Percentiles rank a stretch among this genome's conserved stretches.
phyloP scores from a whole-genome alignment of 2,113 vertebrate genomes.

The Cyanoliseus patagonus region DNA sequence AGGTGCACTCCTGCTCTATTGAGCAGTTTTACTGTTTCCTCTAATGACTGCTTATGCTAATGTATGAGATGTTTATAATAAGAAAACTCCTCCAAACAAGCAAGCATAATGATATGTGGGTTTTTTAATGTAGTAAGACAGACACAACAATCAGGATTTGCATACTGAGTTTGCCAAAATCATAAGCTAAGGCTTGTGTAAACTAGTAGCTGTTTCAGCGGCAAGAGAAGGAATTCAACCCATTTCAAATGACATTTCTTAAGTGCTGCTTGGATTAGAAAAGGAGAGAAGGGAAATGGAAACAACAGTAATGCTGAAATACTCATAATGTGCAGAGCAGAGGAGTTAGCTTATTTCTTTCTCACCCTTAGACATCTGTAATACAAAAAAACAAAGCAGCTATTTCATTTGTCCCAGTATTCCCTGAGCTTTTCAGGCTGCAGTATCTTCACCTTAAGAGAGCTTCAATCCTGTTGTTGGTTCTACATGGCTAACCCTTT shows the following conservation, averaged over 20 bases:
- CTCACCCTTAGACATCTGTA: background rate
- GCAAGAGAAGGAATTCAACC: background rate
- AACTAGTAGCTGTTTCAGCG: background rate
- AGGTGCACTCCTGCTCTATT: background rate
- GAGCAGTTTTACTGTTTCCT: background rate
- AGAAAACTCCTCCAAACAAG: background rate
- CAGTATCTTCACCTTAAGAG: background rate
- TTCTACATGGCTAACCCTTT: background rate
- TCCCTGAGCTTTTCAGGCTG: background rate
- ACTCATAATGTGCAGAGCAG: background rate
- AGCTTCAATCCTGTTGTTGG: background rate
- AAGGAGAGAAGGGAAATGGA: background rate
- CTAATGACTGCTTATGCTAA: background rate
- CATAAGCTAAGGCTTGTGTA: background rate
- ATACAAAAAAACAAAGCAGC: background rate
- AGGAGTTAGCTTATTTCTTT: background rate
- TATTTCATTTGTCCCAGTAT: background rate
- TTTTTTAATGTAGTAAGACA: background rate
- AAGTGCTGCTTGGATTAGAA: background rate
- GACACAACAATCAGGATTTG: background rate
- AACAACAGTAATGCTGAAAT: background rate
- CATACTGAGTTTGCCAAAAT: background rate
- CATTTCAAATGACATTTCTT: background rate
- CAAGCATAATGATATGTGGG: background rate
- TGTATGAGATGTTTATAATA: background rate